phyloP scores from a whole-genome alignment of 2,797 vertebrate species.

The Sebastes cheni region DNA sequence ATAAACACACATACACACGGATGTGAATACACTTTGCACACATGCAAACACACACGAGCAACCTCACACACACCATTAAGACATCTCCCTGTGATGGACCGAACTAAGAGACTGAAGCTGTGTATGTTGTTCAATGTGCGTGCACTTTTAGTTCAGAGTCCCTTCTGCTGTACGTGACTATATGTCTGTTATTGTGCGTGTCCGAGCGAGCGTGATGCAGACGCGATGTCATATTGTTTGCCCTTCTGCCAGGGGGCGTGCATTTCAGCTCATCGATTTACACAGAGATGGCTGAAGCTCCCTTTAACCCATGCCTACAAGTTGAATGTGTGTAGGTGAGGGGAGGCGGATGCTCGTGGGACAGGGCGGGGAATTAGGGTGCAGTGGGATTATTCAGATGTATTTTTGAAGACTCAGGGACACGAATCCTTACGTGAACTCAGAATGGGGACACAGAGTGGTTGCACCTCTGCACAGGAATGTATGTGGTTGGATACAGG shows the following conservation, averaged over 20 bases:
- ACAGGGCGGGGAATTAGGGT: conserved; percentile 19
- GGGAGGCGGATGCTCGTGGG: conserved; percentile 12
- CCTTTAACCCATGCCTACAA: conserved; percentile 66
- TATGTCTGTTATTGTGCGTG: conserved; percentile 43
- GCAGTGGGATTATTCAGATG: conserved; percentile 50
- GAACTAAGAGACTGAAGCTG: conserved; percentile 53
- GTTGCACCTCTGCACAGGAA: conserved; percentile 63
- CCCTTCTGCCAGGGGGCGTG: conserved; percentile 40
- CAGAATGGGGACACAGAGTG: conserved; percentile 19
- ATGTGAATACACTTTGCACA: conserved; percentile 25
- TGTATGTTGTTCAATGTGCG: conserved; percentile 54
- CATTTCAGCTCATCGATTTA: conserved; percentile 52
- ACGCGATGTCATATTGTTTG: conserved; percentile 54
- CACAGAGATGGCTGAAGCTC: conserved; percentile 55
- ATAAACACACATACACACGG: background rate
- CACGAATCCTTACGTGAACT: conserved; percentile 58
- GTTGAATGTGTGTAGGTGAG: conserved; percentile 52
- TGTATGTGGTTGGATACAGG: conserved; percentile 72
- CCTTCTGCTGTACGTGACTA: conserved; percentile 52
- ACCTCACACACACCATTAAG: conserved; percentile 37
- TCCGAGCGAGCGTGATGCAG: conserved; percentile 34
- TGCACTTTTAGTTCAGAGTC: conserved; percentile 52
- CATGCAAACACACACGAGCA: conserved; percentile 14
- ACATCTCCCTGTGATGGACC: conserved; percentile 46
- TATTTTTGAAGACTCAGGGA: conserved; percentile 79